Percentiles rank a stretch among this genome's conserved stretches.
Evolutionary conservation across 2,888 invertebrate genomes (phyloP).

Genomic region (Drosophila siamana): DNA sequence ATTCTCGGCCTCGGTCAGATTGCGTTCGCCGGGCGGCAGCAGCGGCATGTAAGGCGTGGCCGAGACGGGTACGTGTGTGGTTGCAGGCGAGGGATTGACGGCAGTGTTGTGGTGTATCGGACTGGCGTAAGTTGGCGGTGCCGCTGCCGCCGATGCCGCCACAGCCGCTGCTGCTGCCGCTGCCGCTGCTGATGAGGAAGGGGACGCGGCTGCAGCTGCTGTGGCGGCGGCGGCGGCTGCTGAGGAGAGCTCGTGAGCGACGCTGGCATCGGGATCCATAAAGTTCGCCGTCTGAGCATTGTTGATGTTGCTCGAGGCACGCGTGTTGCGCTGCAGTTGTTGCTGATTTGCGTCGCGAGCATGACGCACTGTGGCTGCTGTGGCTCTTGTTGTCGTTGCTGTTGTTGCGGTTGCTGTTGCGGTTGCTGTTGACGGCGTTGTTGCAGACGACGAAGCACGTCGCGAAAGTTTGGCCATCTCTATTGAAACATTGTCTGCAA

Average conservation of each 20-base stretch:
- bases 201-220: slow-evolving; percentile 33
- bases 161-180: slow-evolving; percentile 61
- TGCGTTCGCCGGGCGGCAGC: slow-evolving; percentile 70
- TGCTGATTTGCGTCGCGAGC: slow-evolving; percentile 40
- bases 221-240: slow-evolving; percentile 47
- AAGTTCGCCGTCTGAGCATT: slow-evolving; percentile 49
- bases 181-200: slow-evolving; percentile 36
- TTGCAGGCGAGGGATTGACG: slow-evolving; percentile 28
- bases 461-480: slow-evolving; percentile 86
- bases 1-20: slow-evolving; percentile 80
- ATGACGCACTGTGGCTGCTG: slow-evolving; percentile 40
- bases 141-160: slow-evolving; percentile 50
- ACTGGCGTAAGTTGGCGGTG: slow-evolving; percentile 58
- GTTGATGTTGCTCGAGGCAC: slow-evolving; percentile 27
- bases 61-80: slow-evolving; percentile 54
- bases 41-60: slow-evolving; percentile 70
- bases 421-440: slow-evolving; percentile 71
- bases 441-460: slow-evolving; percentile 84
- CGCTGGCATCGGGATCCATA: slow-evolving; percentile 61
- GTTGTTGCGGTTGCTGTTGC: slow-evolving; percentile 34
- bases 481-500: slow-evolving; percentile 85
- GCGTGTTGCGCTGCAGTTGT: slow-evolving; percentile 37
- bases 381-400: slow-evolving; percentile 41
- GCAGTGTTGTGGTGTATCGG: slow-evolving; percentile 43
- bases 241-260: slow-evolving; percentile 37